Conservation (phyloP, 2,888 invertebrate genomes). For the Drosophila meridionalis region DNA sequence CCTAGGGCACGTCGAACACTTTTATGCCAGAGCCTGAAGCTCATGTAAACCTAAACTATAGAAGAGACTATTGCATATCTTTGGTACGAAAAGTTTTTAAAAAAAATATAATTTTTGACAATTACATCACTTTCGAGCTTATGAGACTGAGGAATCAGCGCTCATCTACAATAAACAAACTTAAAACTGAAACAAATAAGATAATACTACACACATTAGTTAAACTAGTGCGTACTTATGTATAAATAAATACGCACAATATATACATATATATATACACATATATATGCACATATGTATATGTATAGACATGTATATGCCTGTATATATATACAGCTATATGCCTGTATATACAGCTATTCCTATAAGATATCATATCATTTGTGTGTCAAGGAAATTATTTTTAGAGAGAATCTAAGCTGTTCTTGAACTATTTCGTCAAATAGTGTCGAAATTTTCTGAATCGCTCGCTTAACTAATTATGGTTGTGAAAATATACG, state of each 20-base stretch:
- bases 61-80: slow-evolving; percentile 36
- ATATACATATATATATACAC: neutral
- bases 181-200: neutral
- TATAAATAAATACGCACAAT: neutral
- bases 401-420: slow-evolving; percentile 8
- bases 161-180: neutral
- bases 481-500: slow-evolving; percentile 82
- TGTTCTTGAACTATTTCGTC: slow-evolving; percentile 15
- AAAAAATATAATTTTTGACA: slow-evolving; percentile 17
- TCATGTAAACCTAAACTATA: slow-evolving; percentile 22
- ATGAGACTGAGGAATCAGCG: slow-evolving; percentile 28
- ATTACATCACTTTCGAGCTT: neutral
- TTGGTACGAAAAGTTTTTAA: slow-evolving; percentile 32
- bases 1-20: slow-evolving; percentile 44
- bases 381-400: slow-evolving; percentile 46
- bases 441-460: slow-evolving; percentile 33
- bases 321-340: neutral
- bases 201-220: neutral
- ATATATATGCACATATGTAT: slow-evolving; percentile 4
- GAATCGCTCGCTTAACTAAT: slow-evolving; percentile 84
- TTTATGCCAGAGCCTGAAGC: slow-evolving; percentile 18
- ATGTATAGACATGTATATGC: neutral
- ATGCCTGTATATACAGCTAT: slow-evolving; percentile 15
- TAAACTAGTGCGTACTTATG: neutral
- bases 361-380: slow-evolving; percentile 49